phyloP scores from a whole-genome alignment of 2,797 vertebrate genomes.

The Aratinga solstitialis region DNA sequence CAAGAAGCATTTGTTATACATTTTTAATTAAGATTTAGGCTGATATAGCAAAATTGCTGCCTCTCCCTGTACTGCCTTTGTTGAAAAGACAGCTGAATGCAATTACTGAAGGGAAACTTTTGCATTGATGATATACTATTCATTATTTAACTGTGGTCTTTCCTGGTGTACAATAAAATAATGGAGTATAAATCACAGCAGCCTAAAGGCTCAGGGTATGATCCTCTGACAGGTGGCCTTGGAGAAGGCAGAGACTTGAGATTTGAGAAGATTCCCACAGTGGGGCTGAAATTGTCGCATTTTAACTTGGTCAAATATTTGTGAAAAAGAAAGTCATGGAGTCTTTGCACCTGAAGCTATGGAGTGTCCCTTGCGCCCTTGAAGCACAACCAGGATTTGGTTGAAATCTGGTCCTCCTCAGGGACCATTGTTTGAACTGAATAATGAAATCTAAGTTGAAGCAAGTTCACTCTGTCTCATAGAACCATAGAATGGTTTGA shows the following conservation, averaged over 20 bases:
- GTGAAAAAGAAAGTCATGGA: neutral
- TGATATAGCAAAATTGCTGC: constrained; percentile 21
- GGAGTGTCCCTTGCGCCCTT: neutral
- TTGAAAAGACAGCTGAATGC: constrained; percentile 25
- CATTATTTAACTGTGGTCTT: neutral
- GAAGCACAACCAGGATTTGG: constrained; percentile 8
- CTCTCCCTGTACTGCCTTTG: constrained; percentile 13
- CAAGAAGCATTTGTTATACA: constrained; percentile 11
- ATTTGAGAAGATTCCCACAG: constrained; percentile 11
- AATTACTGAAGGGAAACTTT: constrained; percentile 2
- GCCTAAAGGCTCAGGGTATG: neutral
- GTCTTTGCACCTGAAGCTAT: constrained; percentile 46
- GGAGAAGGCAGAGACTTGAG: neutral
- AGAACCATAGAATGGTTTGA: neutral
- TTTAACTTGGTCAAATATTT: neutral
- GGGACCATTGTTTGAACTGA: neutral
- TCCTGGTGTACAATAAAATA: neutral
- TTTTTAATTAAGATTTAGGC: constrained; percentile 43
- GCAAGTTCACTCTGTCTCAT: neutral
- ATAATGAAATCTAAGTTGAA: constrained; percentile 17
- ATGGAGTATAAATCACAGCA: constrained; percentile 9
- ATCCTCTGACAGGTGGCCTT: constrained; percentile 16
- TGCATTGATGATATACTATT: neutral
- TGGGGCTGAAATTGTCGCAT: neutral
- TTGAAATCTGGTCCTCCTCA: constrained; percentile 32